Evolutionary conservation across 2,797 vertebrate species (phyloP), one percentile per base, ranked within the genome.

Genomic region (Decapterus maruadsi): DNA sequence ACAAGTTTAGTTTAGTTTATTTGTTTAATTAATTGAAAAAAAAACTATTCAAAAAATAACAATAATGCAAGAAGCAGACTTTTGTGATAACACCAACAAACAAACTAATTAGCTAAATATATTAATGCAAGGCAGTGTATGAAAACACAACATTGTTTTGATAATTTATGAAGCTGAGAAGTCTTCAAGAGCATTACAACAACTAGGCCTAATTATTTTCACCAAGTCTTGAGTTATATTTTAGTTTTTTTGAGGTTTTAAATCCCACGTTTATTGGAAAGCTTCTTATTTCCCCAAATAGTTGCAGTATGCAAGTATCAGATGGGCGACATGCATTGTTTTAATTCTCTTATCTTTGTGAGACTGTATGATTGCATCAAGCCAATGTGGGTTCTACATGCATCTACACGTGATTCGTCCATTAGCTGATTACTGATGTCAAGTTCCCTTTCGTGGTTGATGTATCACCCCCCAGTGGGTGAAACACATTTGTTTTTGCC

Each of bases 371-470:
- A 69, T 57, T 75, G 31, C 40, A 57, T 59, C 1, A 0, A 64
- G 55, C 26, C 59, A 8, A 9, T 48, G 31, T 70, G 46, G 48
- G 53, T 53, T 17, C 53, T 26, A 22, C 53, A 26, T 60, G 50
- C 34, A 40, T 57, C 17, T 62, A 17, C n/a, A 68, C 58, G 81
- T 58, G 59, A 77, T 81, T 22, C 6, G 5, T 80, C 82, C 90
- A 94, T 94, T 93, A 92, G 83, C 87, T 88, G 88, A 94, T 94
- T 93, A 66, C 77, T n/a, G n/a, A 73, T 57, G 75, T 89, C 88
- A 77, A 55, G 69, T 81, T 84, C 83, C 72, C 45, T 76, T 87
- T 89, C 73, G 81, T 17, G 10, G 66, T 54, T 87, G 71, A 89
- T 87, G 10, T 77, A 79, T 88, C 43, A 73, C 57, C 59, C 34